Percentiles rank a stretch among this genome's conserved stretches.
These are phyloP conservation scores for Zosterops japonicus DNA, from an alignment of 2,113 vertebrate genomes.

Conservation along the genomic window DNA sequence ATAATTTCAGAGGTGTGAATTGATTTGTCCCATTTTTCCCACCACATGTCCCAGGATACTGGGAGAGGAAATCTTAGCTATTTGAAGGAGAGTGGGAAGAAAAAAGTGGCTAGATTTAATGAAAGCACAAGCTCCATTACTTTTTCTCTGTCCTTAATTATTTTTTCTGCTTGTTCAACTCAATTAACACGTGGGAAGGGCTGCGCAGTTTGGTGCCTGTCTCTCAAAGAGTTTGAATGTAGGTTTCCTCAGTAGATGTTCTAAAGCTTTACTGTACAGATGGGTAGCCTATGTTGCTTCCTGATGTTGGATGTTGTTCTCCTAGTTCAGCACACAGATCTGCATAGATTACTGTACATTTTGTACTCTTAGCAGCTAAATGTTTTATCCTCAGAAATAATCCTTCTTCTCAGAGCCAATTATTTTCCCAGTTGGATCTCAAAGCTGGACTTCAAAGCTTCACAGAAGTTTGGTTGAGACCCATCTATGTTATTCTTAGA, in stretches of 20 bases:
- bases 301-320: background rate
- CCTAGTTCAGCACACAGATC: background rate
- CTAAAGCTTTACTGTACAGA: background rate
- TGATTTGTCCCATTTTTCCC: background rate
- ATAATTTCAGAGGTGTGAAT: background rate
- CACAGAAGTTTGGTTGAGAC: background rate
- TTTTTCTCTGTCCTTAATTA: background rate
- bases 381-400: background rate
- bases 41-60: background rate
- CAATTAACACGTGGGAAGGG: background rate
- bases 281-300: background rate
- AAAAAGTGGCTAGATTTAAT: background rate
- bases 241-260: background rate
- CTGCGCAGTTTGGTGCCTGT: background rate
- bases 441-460: background rate
- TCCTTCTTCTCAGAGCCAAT: background rate
- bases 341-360: background rate
- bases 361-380: background rate
- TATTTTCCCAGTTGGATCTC: conserved; percentile 17
- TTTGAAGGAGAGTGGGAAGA: background rate
- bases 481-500: background rate
- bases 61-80: background rate
- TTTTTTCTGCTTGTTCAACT: background rate
- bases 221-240: background rate
- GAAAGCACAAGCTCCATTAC: background rate